Percentiles rank a stretch among this genome's conserved stretches.
Evolutionary conservation across 2,797 vertebrate genomes (phyloP).

Genomic region (Coregonus suidteri): DNA sequence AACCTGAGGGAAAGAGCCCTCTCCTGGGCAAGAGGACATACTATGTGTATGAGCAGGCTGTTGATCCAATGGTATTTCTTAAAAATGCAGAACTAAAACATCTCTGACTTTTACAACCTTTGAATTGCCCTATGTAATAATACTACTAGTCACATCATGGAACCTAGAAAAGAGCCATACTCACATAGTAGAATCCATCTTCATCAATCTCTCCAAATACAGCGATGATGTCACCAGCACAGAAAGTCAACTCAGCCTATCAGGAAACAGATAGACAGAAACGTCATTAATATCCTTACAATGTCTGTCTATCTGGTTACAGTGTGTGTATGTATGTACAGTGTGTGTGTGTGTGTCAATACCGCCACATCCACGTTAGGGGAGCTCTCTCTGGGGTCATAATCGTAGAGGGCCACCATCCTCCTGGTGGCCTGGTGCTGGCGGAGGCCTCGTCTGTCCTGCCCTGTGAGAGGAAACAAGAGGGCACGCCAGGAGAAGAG

Average conservation of each 20-base stretch:
- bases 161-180: slow-evolving; percentile 53
- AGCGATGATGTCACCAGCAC: slow-evolving; percentile 93
- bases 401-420: slow-evolving; percentile 97
- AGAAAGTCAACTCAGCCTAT: slow-evolving; percentile 94
- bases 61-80: not conserved
- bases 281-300: slow-evolving; percentile 13
- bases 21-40: not conserved
- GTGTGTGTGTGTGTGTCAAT: slow-evolving; percentile 29
- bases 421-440: slow-evolving; percentile 81
- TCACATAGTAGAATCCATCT: slow-evolving; percentile 97
- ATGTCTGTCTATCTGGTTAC: not conserved
- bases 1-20: not conserved
- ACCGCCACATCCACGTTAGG: slow-evolving; percentile 98
- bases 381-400: slow-evolving; percentile 94
- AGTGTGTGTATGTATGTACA: too few relatives aligned
- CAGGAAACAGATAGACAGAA: slow-evolving; percentile 26
- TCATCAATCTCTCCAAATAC: slow-evolving; percentile 97
- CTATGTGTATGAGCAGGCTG: not conserved
- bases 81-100: not conserved
- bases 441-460: slow-evolving; percentile 77
- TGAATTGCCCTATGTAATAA: not conserved
- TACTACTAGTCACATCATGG: not conserved
- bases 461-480: slow-evolving; percentile 73
- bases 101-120: not conserved
- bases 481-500: not conserved